Percentiles rank a stretch among this genome's conserved stretches.
phyloP scores from a whole-genome alignment of 2,888 invertebrate species.

The Petrolisthes cinctipes region DNA sequence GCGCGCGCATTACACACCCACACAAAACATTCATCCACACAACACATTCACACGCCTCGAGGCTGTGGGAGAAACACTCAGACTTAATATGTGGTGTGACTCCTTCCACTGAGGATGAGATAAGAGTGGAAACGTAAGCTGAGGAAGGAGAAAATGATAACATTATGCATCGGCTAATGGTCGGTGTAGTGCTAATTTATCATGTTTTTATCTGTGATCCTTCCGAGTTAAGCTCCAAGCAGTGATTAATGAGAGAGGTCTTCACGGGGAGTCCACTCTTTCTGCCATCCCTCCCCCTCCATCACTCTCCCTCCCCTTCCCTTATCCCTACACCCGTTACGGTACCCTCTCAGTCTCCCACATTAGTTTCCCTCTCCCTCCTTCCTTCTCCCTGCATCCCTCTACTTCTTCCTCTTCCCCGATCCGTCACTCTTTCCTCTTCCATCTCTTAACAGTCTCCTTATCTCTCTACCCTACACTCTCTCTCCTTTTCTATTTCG shows the following conservation, averaged over 20 bases:
- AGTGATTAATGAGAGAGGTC: conserved; percentile 35
- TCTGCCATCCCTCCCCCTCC: conserved; percentile 1
- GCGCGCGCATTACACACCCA: too few species aligned
- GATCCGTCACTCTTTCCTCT: not conserved
- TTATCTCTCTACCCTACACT: not conserved
- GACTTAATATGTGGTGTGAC: not conserved
- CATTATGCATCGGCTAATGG: conserved; percentile 14
- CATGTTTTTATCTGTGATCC: conserved; percentile 37
- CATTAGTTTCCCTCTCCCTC: not conserved
- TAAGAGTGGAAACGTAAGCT: conserved; percentile 1
- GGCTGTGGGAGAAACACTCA: too few species aligned
- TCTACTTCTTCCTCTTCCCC: not conserved
- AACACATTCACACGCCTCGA: too few species aligned
- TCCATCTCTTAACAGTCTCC: not conserved
- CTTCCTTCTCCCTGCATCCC: not conserved
- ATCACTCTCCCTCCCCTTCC: not conserved
- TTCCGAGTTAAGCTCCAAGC: conserved; percentile 33
- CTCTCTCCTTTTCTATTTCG: not conserved
- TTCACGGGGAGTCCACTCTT: conserved; percentile 15
- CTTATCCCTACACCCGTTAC: not conserved
- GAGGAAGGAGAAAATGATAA: conserved; percentile 22
- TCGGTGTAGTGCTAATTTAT: conserved; percentile 27
- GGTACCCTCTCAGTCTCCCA: not conserved
- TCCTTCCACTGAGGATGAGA: not conserved
- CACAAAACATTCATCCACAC: too few species aligned